A percentile compares a stretch with the other conserved stretches of the same genome.
Conservation (phyloP, 2,113 vertebrate species). For the Ammospiza nelsoni region DNA sequence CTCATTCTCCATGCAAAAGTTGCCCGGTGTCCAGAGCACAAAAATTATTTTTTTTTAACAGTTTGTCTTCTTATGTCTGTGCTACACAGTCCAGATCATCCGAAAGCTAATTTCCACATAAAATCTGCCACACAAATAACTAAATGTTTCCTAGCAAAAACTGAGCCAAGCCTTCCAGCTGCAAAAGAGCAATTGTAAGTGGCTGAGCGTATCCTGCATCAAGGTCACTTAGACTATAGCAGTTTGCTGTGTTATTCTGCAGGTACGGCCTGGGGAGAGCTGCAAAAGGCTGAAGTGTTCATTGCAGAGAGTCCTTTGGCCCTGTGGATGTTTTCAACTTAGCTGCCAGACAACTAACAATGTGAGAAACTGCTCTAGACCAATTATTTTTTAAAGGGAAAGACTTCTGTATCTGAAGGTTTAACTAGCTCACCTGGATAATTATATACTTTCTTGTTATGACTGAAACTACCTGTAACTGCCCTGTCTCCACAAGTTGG, state of each 20-base stretch:
- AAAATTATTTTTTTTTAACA: neutral
- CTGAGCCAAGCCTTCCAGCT: constrained; percentile 12
- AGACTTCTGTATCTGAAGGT: neutral
- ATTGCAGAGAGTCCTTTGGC: neutral
- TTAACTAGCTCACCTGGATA: neutral
- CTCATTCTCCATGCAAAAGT: neutral
- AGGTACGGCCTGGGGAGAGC: neutral
- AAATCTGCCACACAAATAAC: constrained; percentile 21
- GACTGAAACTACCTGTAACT: neutral
- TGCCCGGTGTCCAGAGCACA: neutral
- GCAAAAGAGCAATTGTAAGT: neutral
- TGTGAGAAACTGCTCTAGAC: neutral
- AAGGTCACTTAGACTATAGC: neutral
- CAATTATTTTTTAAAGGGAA: neutral
- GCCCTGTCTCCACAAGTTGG: neutral
- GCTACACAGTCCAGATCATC: neutral
- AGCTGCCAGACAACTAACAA: neutral
- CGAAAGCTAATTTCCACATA: constrained; percentile 17
- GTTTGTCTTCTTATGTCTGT: neutral
- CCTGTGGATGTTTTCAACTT: neutral
- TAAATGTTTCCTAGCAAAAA: constrained; percentile 3
- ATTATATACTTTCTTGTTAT: neutral
- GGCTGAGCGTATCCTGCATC: neutral
- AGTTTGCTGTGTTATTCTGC: neutral
- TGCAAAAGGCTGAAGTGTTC: neutral